Percentiles rank a stretch among this genome's conserved stretches.
Evolutionary conservation across 2,888 invertebrate genomes (phyloP).

Genomic region (Pyrocoelia pectoralis): DNA sequence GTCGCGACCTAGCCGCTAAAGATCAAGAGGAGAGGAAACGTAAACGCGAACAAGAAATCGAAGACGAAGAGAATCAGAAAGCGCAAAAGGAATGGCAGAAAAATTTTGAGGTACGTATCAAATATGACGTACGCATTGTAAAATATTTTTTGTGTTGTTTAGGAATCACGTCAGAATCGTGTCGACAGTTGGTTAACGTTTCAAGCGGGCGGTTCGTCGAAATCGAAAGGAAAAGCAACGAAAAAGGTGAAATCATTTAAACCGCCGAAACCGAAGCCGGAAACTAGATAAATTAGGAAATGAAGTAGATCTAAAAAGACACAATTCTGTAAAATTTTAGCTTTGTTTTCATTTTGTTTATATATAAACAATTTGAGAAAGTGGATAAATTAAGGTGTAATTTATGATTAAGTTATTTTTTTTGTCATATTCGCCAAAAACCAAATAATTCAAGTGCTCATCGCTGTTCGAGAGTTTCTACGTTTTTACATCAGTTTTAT

Average conservation of each 20-base stretch:
- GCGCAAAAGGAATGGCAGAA: slow-evolving; percentile 97
- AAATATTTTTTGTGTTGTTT: slow-evolving; percentile 48
- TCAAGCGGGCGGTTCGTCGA: slow-evolving; percentile 70
- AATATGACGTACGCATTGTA: not conserved
- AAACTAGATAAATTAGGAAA: slow-evolving; percentile 75
- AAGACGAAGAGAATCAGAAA: slow-evolving; percentile 89
- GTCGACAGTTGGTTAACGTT: slow-evolving; percentile 95
- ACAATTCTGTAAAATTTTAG: slow-evolving; percentile 4
- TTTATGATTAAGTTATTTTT: too few relatives aligned
- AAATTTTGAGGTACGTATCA: slow-evolving; percentile 85
- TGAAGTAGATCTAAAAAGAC: not conserved
- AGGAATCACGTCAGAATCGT: slow-evolving; percentile 90
- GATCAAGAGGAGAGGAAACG: slow-evolving; percentile 94
- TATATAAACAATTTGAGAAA: too few relatives aligned
- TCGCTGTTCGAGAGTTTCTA: too few relatives aligned
- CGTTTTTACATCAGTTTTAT: too few relatives aligned
- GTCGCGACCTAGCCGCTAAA: slow-evolving; percentile 84
- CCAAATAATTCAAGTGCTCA: too few relatives aligned
- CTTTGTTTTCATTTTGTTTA: not conserved
- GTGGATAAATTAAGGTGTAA: too few relatives aligned
- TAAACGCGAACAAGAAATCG: slow-evolving; percentile 92
- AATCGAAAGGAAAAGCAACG: slow-evolving; percentile 77
- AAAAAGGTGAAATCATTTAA: slow-evolving; percentile 86
- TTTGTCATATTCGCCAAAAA: too few relatives aligned
- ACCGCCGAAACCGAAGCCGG: slow-evolving; percentile 93